Conservation (phyloP, 2,797 vertebrate species). For the Acanthurus leucopareius region DNA sequence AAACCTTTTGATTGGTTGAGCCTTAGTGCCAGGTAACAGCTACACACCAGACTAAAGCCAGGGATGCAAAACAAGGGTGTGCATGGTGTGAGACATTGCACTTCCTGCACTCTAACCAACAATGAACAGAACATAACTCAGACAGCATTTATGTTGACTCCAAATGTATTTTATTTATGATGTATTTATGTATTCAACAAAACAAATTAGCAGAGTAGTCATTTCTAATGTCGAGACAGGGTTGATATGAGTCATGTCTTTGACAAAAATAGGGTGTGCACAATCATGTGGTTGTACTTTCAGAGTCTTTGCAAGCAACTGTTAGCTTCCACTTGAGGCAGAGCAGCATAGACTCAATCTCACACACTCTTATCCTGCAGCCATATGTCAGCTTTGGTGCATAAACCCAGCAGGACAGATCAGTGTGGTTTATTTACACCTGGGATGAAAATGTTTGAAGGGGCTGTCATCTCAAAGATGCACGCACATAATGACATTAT, state of each 20-base stretch:
- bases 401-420: constrained; percentile 43
- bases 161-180: too few relatives aligned
- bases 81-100: too few relatives aligned
- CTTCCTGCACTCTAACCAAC: too few relatives aligned
- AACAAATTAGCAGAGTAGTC: neutral
- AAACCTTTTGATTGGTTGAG: too few relatives aligned
- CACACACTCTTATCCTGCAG: constrained; percentile 37
- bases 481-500: constrained; percentile 3
- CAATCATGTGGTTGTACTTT: constrained; percentile 1
- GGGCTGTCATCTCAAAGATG: constrained; percentile 52
- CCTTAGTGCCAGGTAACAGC: too few relatives aligned
- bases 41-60: too few relatives aligned
- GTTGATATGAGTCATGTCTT: neutral
- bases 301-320: constrained; percentile 14
- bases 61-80: too few relatives aligned
- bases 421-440: constrained; percentile 61
- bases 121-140: too few relatives aligned
- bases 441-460: constrained; percentile 66
- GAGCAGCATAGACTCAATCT: constrained; percentile 8
- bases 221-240: neutral
- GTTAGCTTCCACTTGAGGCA: constrained; percentile 30
- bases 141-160: too few relatives aligned
- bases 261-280: neutral
- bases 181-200: too few relatives aligned
- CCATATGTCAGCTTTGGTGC: constrained; percentile 23